A percentile compares a stretch with the other conserved stretches of the same genome.
These are phyloP conservation scores for Wasmannia auropunctata DNA, from an alignment of 1,140 invertebrate genomes.

Conservation along the genomic window DNA sequence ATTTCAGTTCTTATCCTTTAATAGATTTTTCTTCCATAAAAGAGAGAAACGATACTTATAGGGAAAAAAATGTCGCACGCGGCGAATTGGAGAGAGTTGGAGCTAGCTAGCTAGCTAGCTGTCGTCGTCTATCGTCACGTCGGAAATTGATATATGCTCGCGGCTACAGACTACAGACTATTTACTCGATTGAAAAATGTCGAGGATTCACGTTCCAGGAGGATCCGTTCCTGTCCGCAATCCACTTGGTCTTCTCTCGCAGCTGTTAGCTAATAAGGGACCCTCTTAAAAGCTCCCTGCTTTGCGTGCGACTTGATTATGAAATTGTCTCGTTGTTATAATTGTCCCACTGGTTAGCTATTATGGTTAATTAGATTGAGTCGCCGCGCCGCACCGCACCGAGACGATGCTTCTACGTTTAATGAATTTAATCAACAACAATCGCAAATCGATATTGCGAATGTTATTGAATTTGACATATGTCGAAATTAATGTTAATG, in stretches of 20 bases:
- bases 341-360: conserved; percentile 51
- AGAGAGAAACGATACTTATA: not conserved
- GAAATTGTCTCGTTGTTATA: conserved; percentile 31
- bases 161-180: not conserved
- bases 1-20: not conserved
- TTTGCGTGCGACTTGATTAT: conserved; percentile 56
- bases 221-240: conserved; percentile 20
- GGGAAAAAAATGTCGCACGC: not conserved
- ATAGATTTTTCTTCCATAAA: not conserved
- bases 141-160: not conserved
- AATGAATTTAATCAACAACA: not conserved
- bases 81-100: too few species aligned
- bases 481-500: too few species aligned
- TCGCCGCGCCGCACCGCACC: too few species aligned
- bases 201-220: not conserved
- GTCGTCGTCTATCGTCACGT: not conserved
- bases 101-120: too few species aligned
- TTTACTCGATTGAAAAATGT: not conserved
- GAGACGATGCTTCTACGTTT: conserved; percentile 23
- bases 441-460: conserved; percentile 29
- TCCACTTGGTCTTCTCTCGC: conserved; percentile 1
- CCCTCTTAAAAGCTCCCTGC: conserved; percentile 60
- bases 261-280: conserved; percentile 73
- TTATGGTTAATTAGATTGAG: conserved; percentile 45
- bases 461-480: not conserved